A percentile compares a stretch with the other conserved stretches of the same genome.
These are phyloP conservation scores for Callionymus lyra DNA, from an alignment of 2,113 vertebrate genomes.

Conservation along the genomic window DNA sequence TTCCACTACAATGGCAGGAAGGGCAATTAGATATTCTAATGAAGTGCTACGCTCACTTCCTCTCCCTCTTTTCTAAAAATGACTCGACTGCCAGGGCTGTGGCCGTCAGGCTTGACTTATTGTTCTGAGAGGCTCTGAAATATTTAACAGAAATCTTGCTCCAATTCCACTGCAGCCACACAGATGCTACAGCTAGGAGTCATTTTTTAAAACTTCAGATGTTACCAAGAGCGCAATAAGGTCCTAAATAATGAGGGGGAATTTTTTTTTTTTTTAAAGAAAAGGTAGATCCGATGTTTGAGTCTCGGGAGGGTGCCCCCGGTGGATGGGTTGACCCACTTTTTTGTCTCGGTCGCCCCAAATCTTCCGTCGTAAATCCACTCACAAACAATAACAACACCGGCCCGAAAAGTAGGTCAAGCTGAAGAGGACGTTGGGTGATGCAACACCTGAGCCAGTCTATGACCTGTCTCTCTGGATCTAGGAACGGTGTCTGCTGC, in stretches of 20 bases:
- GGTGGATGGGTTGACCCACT: no score
- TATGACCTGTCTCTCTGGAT: not conserved
- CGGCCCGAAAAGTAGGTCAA: no score
- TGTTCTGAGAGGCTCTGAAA: conserved; percentile 61
- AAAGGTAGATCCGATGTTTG: no score
- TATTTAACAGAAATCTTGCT: conserved; percentile 65
- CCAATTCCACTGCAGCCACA: conserved; percentile 46
- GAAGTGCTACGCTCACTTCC: conserved; percentile 55
- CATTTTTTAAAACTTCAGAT: no score
- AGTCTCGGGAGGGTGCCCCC: no score
- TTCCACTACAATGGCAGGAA: conserved; percentile 41
- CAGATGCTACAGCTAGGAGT: conserved; percentile 22
- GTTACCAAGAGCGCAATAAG: no score
- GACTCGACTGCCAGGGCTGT: conserved; percentile 48
- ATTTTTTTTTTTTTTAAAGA: no score
- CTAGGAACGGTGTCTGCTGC: conserved; percentile 10
- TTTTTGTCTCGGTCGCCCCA: no score
- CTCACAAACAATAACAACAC: conserved; percentile 8
- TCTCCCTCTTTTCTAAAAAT: conserved; percentile 63
- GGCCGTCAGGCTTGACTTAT: conserved; percentile 60
- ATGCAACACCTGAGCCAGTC: not conserved
- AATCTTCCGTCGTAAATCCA: no score
- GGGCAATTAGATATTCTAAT: conserved; percentile 73
- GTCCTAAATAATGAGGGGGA: no score
- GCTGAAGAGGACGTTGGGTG: no score